These are phyloP conservation scores for Carettochelys insculpta DNA, from an alignment of 2,113 vertebrate genomes.

Conservation along the genomic window DNA sequence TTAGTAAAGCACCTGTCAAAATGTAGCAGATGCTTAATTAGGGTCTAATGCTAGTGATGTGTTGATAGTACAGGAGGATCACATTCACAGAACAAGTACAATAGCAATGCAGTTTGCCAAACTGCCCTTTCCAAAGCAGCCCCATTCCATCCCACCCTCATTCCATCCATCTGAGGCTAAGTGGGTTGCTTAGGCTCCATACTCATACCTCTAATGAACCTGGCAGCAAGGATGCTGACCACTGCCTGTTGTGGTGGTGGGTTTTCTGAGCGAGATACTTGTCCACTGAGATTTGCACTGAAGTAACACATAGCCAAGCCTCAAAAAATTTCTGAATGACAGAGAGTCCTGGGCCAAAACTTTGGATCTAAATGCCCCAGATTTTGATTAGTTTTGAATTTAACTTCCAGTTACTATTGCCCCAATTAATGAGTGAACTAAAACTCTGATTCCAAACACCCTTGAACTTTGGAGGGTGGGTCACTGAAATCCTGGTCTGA, in stretches of 20 bases:
- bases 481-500: not conserved
- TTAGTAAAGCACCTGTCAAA: not conserved
- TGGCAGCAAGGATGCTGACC: slow-evolving; percentile 21
- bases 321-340: not conserved
- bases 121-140: not conserved
- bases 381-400: not conserved
- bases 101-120: rapidly evolving
- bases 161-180: slow-evolving; percentile 62
- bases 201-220: slow-evolving; percentile 30
- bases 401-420: not conserved
- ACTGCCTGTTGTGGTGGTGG: slow-evolving; percentile 28
- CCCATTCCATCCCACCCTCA: not conserved
- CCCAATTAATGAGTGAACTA: not conserved
- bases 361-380: not conserved
- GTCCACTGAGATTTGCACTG: not conserved
- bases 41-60: slow-evolving; percentile 44
- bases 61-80: slow-evolving; percentile 25
- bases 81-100: slow-evolving; percentile 13
- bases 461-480: not conserved
- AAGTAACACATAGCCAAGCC: rapidly evolving
- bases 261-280: slow-evolving; percentile 27
- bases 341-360: too few species aligned
- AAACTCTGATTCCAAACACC: not conserved
- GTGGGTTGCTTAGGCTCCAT: slow-evolving; percentile 35
- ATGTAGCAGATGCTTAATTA: not conserved